A percentile compares a stretch with the other conserved stretches of the same genome.
These are phyloP conservation scores for Campylomormyrus numenius DNA, from an alignment of 2,113 vertebrate genomes.

Conservation along the genomic window DNA sequence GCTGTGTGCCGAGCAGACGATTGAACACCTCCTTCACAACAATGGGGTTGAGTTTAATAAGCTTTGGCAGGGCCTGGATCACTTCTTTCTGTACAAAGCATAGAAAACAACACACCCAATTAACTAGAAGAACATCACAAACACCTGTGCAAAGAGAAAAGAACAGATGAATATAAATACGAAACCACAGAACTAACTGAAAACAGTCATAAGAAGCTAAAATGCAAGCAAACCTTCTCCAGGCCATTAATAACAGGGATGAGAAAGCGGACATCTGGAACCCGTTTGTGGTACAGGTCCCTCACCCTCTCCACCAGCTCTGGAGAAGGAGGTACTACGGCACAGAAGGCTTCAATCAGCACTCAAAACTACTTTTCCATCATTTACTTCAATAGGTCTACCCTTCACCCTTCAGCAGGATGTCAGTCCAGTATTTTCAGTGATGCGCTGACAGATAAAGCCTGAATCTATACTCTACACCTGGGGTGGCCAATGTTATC, in stretches of 20 bases:
- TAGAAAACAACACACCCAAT: background rate
- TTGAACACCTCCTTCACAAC: conserved; percentile 98
- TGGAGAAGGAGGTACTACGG: conserved; percentile 80
- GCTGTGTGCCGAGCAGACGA: conserved; percentile 85
- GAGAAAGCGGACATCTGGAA: conserved; percentile 86
- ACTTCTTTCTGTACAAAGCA: conserved; percentile 73
- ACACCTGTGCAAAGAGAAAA: background rate
- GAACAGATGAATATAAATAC: background rate
- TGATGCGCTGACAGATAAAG: background rate
- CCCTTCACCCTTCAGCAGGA: background rate
- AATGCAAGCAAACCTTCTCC: conserved; percentile 67
- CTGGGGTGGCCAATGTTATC: no score
- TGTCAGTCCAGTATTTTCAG: background rate
- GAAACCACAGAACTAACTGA: background rate
- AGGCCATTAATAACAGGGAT: conserved; percentile 90
- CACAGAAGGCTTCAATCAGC: background rate
- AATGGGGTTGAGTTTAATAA: conserved; percentile 93
- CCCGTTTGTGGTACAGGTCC: conserved; percentile 89
- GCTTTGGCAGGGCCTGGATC: conserved; percentile 86
- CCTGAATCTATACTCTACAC: background rate
- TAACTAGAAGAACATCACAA: background rate
- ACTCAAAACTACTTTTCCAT: background rate
- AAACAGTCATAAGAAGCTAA: no score
- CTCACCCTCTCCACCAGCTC: conserved; percentile 89
- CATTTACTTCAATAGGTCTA: background rate